Conservation (phyloP, 2,888 invertebrate species). For the Agrochola lychnidis region DNA sequence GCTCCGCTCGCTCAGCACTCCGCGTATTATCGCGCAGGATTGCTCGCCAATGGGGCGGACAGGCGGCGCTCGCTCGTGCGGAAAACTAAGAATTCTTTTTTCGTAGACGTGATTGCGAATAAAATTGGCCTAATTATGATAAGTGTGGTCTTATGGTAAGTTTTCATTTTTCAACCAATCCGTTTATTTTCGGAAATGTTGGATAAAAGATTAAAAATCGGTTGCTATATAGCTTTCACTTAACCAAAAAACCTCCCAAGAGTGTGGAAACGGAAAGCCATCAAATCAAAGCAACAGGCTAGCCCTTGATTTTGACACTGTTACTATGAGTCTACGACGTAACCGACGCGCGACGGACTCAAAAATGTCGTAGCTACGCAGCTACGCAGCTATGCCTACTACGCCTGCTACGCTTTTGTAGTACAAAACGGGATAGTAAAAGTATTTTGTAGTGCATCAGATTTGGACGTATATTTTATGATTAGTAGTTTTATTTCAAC, state of each 20-base stretch:
- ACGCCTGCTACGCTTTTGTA: constrained; percentile 14
- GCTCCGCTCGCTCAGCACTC: constrained; percentile 41
- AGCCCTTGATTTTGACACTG: not conserved
- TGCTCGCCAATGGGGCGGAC: constrained; percentile 40
- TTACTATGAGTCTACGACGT: constrained; percentile 27
- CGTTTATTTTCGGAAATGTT: constrained; percentile 7
- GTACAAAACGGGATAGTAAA: not conserved
- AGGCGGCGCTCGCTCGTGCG: constrained; percentile 37
- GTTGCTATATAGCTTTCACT: not conserved
- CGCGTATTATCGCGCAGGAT: constrained; percentile 39
- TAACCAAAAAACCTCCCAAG: not conserved
- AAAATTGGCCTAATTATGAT: constrained; percentile 44
- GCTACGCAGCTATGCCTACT: constrained; percentile 7
- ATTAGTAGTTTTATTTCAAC: not conserved
- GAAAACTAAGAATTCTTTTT: constrained; percentile 6
- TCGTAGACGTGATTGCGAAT: constrained; percentile 43
- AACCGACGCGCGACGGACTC: not conserved
- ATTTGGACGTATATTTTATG: not conserved
- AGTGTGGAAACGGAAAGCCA: too few relatives aligned
- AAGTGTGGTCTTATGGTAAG: constrained; percentile 34
- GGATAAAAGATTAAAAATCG: not conserved
- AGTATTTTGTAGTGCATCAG: not conserved
- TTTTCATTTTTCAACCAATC: not conserved
- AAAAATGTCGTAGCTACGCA: not conserved
- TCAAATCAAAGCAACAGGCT: constrained; percentile 13